These are phyloP conservation scores for Ornithoptera priamus DNA, from an alignment of 2,888 invertebrate species.

Conservation along the genomic window DNA sequence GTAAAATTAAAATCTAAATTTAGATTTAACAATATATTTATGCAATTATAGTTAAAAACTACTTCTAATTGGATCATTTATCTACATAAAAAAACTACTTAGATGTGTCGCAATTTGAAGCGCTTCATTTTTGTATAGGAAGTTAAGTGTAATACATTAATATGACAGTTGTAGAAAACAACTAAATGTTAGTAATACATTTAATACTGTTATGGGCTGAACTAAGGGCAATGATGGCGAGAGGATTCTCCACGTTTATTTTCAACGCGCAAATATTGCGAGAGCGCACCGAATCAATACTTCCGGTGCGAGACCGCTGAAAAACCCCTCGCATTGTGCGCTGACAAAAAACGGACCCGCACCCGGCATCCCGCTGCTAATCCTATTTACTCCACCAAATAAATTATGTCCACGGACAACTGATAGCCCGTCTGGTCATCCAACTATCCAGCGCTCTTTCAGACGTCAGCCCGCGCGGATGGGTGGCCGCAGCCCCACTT, in stretches of 20 bases:
- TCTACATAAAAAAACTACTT: too few species aligned
- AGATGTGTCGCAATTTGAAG: too few species aligned
- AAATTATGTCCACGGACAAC: constrained; percentile 64
- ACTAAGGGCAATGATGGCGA: too few species aligned
- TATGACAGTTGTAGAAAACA: too few species aligned
- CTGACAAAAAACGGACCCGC: constrained; percentile 65
- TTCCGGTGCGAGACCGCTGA: not conserved
- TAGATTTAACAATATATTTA: too few species aligned
- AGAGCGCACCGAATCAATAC: constrained; percentile 19
- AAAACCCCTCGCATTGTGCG: constrained; percentile 35
- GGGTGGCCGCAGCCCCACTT: not conserved
- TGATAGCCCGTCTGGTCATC: constrained; percentile 38
- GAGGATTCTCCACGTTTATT: constrained; percentile 1
- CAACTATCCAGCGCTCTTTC: constrained; percentile 11
- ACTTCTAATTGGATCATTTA: too few species aligned
- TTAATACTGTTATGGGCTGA: too few species aligned
- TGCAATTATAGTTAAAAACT: too few species aligned
- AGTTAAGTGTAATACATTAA: too few species aligned
- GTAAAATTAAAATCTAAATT: too few species aligned
- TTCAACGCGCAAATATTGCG: constrained; percentile 9
- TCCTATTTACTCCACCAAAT: constrained; percentile 72
- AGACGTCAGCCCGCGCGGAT: constrained; percentile 2
- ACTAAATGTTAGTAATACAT: too few species aligned
- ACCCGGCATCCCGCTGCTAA: constrained; percentile 64
- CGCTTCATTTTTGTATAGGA: too few species aligned